Evolutionary conservation across 1,140 invertebrate species (phyloP).

Genomic region (Trissolcus basalis): DNA sequence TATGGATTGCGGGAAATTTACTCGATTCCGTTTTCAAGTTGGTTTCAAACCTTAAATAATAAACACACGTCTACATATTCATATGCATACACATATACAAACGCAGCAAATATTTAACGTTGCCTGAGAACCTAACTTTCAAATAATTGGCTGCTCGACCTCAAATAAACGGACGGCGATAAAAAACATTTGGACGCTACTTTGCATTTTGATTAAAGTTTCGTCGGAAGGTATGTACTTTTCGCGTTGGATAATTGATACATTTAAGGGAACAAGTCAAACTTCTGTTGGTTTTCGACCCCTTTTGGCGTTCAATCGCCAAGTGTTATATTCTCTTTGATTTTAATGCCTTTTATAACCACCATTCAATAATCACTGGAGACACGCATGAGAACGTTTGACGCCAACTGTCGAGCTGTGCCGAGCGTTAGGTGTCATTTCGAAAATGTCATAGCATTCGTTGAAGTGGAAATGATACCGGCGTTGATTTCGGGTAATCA

Average conservation of each 20-base stretch:
- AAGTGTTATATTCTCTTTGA: constrained; percentile 23
- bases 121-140: too few species aligned
- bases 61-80: too few species aligned
- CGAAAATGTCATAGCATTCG: constrained; percentile 50
- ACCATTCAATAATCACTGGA: constrained; percentile 40
- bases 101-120: too few species aligned
- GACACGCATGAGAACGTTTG: constrained; percentile 50
- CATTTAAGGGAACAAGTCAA: constrained; percentile 16
- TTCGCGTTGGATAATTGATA: constrained; percentile 5
- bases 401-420: constrained; percentile 46
- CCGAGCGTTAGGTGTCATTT: constrained; percentile 46
- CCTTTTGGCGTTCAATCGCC: constrained; percentile 13
- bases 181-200: too few species aligned
- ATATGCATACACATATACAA: too few species aligned
- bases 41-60: too few species aligned
- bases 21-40: too few species aligned
- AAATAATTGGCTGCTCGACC: too few species aligned
- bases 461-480: constrained; percentile 49
- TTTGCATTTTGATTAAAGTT: too few species aligned
- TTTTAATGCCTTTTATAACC: constrained; percentile 47
- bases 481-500: constrained; percentile 52
- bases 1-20: too few species aligned
- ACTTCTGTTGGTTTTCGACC: constrained; percentile 33
- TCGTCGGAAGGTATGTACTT: too few species aligned
- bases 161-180: too few species aligned